phyloP scores from a whole-genome alignment of 2,113 vertebrate species.

The Melanerpes aurifrons region DNA sequence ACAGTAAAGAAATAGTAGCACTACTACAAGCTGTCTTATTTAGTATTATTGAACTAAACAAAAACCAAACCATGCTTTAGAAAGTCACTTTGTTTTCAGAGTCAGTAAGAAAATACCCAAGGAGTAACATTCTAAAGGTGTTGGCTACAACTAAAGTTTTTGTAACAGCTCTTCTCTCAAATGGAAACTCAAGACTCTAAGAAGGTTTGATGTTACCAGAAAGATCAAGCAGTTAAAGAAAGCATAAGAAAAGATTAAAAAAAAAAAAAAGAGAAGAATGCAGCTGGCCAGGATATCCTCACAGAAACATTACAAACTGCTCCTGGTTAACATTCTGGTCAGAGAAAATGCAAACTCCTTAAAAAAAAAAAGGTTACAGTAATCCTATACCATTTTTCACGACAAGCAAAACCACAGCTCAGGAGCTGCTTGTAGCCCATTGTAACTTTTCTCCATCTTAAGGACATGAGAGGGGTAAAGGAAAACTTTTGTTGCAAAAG shows the following conservation, averaged over 20 bases:
- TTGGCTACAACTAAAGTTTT: not conserved
- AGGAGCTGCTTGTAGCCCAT: not conserved
- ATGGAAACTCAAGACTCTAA: not conserved
- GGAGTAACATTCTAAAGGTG: not conserved
- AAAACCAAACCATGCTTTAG: not conserved
- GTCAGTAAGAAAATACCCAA: not conserved
- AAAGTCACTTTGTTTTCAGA: not conserved
- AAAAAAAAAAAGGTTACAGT: not conserved
- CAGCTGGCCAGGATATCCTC: not conserved
- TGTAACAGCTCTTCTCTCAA: not conserved
- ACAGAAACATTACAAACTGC: not conserved
- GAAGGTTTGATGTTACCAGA: not conserved
- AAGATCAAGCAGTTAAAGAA: not conserved
- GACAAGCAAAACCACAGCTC: not conserved
- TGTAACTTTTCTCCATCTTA: not conserved
- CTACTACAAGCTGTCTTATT: not conserved
- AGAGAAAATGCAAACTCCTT: not conserved
- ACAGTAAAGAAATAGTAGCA: not conserved
- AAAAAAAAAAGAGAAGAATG: not conserved
- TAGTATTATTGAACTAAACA: not conserved
- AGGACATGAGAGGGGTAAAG: not conserved
- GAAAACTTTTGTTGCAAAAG: not conserved
- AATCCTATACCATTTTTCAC: not conserved
- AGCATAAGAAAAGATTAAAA: not conserved
- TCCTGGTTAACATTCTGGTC: not conserved